Evolutionary conservation across 1,140 invertebrate genomes (phyloP), one percentile per base, ranked within the genome.

Genomic region (Lethrus apterus): DNA sequence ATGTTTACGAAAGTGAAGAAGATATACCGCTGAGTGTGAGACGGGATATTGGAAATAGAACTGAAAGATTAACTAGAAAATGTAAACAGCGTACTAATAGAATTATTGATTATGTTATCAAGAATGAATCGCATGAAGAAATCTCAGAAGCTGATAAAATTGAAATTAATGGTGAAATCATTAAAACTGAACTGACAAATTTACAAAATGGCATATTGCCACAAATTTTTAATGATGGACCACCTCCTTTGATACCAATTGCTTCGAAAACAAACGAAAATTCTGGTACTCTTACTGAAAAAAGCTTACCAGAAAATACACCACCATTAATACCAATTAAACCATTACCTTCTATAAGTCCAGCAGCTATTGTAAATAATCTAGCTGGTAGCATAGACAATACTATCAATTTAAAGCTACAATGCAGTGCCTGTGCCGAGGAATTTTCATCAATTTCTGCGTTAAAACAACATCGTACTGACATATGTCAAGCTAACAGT

Each of bases 301-400:
- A 42, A 43, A 29, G 30, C 9, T 24, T 56, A 13, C 50, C 51
- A 17, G 8, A 56, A 48, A 54, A 56, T 40, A 21, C 56, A 26
- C 59, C 59, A n/a, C 59, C 59, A 13, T 32, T 62, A 41, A 26
- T 60, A n/a, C 59, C 58, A 10, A 52, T 62, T 18, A 62, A 56
- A 44, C 45, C 56, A 3, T 14, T 53, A 9, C 20, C 31, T 18
- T 10, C 40, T 13, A 11, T 42, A 42, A 26, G 30, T 26, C 20
- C 38, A 24, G 35, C 26, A 11, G 32, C 35, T 4, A 38, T 44
- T 34, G 38, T 56, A 47, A 42, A 50, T 19, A 19, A 30, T 5
- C 17, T 55, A 10, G 42, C 38, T 26, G 51, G 40, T 20, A 42
- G 41, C 15, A 42, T 52, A 23, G 31, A 46, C 13, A 41, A 48